A percentile compares a stretch with the other conserved stretches of the same genome.
These are phyloP conservation scores for Rhinopomastus cyanomelas DNA, from an alignment of 2,113 vertebrate genomes.

Conservation along the genomic window DNA sequence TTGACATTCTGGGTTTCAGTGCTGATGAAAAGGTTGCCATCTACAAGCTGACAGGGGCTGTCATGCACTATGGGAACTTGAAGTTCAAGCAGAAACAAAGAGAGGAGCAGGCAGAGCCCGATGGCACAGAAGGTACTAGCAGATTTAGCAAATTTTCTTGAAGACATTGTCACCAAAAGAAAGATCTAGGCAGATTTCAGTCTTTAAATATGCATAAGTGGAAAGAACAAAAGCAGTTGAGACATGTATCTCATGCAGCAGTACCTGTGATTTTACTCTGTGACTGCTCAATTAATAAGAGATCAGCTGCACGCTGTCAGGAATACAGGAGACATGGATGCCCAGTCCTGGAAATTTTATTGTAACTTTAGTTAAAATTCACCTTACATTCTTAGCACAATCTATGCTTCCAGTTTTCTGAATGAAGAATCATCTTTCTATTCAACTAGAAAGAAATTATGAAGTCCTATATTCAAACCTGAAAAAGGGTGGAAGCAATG, in stretches of 20 bases:
- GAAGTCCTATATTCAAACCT: neutral
- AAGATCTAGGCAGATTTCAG: constrained; percentile 24
- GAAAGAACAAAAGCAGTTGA: neutral
- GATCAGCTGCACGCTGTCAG: neutral
- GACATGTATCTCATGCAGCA: neutral
- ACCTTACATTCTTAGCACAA: neutral
- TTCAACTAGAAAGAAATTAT: neutral
- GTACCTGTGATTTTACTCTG: neutral
- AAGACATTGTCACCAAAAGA: neutral
- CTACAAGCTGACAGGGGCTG: constrained; percentile 86
- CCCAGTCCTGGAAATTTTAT: neutral
- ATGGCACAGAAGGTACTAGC: constrained; percentile 82
- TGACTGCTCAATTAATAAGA: neutral
- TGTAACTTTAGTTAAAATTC: neutral
- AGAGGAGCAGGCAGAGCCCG: constrained; percentile 83
- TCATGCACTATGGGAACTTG: constrained; percentile 87
- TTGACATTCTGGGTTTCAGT: constrained; percentile 84
- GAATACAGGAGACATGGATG: neutral
- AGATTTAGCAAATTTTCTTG: neutral
- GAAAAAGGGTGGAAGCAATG: neutral
- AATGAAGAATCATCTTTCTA: neutral
- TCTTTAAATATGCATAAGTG: neutral
- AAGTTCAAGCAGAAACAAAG: constrained; percentile 89
- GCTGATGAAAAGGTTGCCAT: constrained; percentile 82
- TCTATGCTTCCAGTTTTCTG: neutral